Evolutionary conservation across 2,113 vertebrate genomes (phyloP).

Genomic region (Ploceus nigricollis): DNA sequence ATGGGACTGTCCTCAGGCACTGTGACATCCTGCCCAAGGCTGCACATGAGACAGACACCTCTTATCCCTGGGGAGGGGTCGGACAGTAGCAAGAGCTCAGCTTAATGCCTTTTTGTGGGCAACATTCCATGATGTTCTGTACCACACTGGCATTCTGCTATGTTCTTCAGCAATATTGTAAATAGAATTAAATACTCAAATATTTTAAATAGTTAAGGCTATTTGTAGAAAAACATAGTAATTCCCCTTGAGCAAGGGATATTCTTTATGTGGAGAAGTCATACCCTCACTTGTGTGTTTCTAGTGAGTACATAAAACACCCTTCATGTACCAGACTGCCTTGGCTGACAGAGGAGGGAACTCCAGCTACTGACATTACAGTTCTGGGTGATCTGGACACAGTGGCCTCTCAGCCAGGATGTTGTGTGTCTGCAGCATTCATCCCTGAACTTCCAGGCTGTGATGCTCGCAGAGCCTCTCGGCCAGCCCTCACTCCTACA

Average conservation of each 20-base stretch:
- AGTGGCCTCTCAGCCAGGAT: not conserved
- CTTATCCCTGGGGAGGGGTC: not conserved
- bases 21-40: not conserved
- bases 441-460: not conserved
- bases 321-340: not conserved
- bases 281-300: not conserved
- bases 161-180: not conserved
- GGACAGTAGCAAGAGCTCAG: not conserved
- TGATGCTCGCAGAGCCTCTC: not conserved
- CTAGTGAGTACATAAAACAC: not conserved
- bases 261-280: not conserved
- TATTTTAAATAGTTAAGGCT: not conserved
- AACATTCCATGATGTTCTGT: not conserved
- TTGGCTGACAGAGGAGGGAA: not conserved
- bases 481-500: not conserved
- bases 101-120: not conserved
- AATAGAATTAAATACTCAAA: not conserved
- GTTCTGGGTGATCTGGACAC: not conserved
- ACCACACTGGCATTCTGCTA: not conserved
- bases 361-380: not conserved
- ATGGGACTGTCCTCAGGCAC: not conserved
- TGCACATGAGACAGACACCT: not conserved
- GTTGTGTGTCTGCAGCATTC: not conserved
- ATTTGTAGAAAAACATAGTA: not conserved
- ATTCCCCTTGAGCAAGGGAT: not conserved